Base-by-base conservation (phyloP, 2,113 vertebrate genomes). In the Pangasianodon hypophthalmus region DNA sequence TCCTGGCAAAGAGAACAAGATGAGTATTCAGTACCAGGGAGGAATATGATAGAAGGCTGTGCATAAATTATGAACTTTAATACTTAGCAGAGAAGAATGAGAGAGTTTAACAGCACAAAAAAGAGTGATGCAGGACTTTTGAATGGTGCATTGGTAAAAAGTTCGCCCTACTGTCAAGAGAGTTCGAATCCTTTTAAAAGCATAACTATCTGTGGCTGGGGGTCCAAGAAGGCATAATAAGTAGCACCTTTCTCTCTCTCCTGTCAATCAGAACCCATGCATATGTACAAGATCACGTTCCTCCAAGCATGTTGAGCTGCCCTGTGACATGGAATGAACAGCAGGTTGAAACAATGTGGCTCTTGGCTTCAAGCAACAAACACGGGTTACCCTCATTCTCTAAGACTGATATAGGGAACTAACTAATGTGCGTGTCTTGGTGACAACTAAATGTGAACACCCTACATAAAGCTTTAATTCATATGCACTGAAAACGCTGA, bases 1-100 rank as follows among this genome's bases (percentile, higher is more conserved):
- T 92, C 88, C 81, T 80, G 87, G 80, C 88, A 84, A 81, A 86
- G 62, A 67, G 37, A 82, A 29, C 13, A 19, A 37, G 62, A 44
- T 69, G 80, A 67, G 60, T 41, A 88, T 85, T 48, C 64, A 67
- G 88, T 48, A 32, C 10, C 37, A 19, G 8, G 18, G 26, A 79
- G 29, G 48, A 75, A 75, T 50, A 4, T 67, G 62, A 73, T 19
- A 44, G 62, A 48, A 84, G 11, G 46, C 46, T 79, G 81, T 88
- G 24, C 37, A 60, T 41, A 82, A 50, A 62, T 62, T 54, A 50
- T 84, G 9, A 73, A 89, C 41, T 79, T 85, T 79, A 85, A 79
- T 75, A 50, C 88, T 52, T 50, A 44, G 56, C 16, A 26, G 11
- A 64, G 13, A 83, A 41, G 48, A 84, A 50, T 67, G n/a, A 50